These are phyloP conservation scores for Coracopsis vasa DNA, from an alignment of 2,113 vertebrate species.

Conservation along the genomic window DNA sequence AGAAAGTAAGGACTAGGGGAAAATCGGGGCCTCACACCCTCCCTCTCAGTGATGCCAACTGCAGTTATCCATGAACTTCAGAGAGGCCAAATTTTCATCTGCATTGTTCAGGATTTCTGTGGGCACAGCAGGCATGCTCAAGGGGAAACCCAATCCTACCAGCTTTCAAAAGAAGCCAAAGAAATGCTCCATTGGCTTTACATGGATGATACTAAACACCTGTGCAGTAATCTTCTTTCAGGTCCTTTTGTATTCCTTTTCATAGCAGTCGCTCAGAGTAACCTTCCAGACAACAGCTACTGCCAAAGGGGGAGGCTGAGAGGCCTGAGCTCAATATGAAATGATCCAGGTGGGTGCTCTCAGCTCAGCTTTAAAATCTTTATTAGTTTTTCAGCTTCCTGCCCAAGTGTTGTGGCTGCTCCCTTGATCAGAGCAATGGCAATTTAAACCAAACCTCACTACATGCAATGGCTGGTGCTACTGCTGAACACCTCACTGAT, in stretches of 20 bases:
- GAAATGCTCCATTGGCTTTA: not conserved
- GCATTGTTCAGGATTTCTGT: not conserved
- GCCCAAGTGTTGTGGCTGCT: not conserved
- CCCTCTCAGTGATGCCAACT: not conserved
- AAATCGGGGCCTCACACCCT: not conserved
- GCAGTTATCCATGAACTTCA: not conserved
- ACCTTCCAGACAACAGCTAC: not conserved
- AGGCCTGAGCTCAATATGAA: not conserved
- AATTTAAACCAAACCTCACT: not conserved
- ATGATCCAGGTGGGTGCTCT: not conserved
- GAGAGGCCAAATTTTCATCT: not conserved
- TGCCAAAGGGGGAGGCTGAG: not conserved
- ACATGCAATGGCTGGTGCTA: not conserved
- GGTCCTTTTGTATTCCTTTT: not conserved
- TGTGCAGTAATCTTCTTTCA: not conserved
- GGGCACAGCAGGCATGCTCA: not conserved
- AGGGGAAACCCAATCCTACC: not conserved
- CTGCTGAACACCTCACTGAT: not conserved
- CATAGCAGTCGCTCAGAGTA: not conserved
- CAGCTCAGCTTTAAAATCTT: slow-evolving; percentile 14
- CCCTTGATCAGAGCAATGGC: not conserved
- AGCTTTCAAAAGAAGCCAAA: not conserved
- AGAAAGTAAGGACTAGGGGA: not conserved
- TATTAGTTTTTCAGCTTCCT: slow-evolving; percentile 10
- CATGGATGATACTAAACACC: not conserved